phyloP scores from a whole-genome alignment of 2,888 invertebrate species.

The Camptogramma bilineatum region DNA sequence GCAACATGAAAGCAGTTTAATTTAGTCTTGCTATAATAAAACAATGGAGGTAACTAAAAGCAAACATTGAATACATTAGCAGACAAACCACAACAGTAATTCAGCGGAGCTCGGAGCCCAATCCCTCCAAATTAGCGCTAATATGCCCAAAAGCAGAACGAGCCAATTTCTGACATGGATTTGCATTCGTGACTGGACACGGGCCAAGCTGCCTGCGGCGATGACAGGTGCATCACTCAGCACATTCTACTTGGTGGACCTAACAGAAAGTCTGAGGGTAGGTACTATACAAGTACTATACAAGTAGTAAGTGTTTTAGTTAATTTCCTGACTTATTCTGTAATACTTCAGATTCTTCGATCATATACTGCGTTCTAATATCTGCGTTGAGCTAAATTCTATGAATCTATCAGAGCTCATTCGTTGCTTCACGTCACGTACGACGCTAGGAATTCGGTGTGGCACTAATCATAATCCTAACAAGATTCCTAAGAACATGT shows the following conservation, averaged over 20 bases:
- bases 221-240: constrained; percentile 69
- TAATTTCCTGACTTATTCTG: neutral
- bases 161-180: constrained; percentile 69
- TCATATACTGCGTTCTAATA: no score
- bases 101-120: constrained; percentile 44
- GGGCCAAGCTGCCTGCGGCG: constrained; percentile 69
- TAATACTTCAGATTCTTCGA: neutral
- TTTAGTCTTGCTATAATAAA: neutral
- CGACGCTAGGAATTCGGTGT: neutral
- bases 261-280: neutral
- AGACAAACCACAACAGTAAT: constrained; percentile 33
- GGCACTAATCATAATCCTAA: neutral
- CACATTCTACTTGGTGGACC: neutral
- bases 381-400: neutral
- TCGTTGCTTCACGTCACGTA: neutral
- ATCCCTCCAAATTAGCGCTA: constrained; percentile 61
- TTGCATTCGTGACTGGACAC: constrained; percentile 70
- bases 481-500: neutral
- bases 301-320: no score
- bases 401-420: neutral
- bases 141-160: constrained; percentile 62
- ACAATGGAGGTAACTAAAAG: constrained; percentile 3
- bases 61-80: constrained; percentile 16
- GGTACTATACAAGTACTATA: neutral
- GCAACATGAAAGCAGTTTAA: no score